A percentile compares a stretch with the other conserved stretches of the same genome.
Conservation (phyloP, 2,113 vertebrate species). For the Lipotes vexillifer region DNA sequence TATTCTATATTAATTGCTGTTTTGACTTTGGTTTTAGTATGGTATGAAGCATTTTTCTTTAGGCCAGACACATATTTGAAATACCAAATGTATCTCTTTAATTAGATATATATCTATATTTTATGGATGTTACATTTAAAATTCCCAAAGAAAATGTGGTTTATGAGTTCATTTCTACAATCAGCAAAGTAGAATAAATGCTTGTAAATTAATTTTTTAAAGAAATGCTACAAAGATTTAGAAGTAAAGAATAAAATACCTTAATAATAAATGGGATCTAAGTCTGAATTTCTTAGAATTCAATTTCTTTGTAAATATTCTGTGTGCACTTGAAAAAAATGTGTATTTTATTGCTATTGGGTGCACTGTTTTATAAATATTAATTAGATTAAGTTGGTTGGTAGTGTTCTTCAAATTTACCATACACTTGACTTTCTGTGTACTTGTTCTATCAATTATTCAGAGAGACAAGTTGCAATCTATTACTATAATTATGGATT, state of each 20-base stretch:
- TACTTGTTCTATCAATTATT: not conserved
- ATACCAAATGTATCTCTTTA: slow-evolving; percentile 7
- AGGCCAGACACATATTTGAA: slow-evolving; percentile 10
- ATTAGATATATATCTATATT: not conserved
- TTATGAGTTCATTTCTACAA: not conserved
- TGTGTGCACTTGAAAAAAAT: not conserved
- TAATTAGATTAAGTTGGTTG: not conserved
- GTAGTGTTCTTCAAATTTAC: not conserved
- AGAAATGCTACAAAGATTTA: not conserved
- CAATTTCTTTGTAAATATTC: not conserved
- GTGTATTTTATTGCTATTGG: not conserved
- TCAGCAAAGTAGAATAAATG: not conserved
- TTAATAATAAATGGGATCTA: not conserved
- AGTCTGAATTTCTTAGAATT: not conserved
- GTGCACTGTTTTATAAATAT: not conserved
- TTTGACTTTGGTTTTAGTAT: not conserved
- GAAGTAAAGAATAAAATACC: not conserved
- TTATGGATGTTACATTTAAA: not conserved
- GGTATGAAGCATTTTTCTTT: not conserved
- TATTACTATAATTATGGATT: not conserved
- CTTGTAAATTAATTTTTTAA: not conserved
- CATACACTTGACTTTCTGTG: not conserved
- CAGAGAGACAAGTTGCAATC: not conserved
- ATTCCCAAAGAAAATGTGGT: not conserved
- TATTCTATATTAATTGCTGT: not conserved